A percentile compares a stretch with the other conserved stretches of the same genome.
phyloP scores from a whole-genome alignment of 2,113 vertebrate genomes.

The Neopipo cinnamomea region DNA sequence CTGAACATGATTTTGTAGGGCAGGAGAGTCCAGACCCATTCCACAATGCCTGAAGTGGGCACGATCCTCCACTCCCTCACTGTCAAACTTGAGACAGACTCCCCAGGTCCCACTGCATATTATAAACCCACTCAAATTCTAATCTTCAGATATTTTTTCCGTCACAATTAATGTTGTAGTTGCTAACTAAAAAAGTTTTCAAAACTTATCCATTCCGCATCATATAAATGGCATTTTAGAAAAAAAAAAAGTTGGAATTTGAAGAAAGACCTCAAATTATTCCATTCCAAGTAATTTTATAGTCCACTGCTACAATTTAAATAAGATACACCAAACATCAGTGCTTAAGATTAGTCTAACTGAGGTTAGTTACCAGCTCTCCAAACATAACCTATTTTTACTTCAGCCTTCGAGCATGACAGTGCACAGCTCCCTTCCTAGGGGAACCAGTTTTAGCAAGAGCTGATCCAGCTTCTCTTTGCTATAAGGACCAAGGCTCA shows the following conservation, averaged over 20 bases:
- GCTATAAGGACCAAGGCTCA: neutral
- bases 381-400: neutral
- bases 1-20: neutral
- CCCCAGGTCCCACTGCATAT: rapidly evolving
- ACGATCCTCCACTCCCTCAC: neutral
- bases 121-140: neutral
- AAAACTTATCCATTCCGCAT: neutral
- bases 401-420: neutral
- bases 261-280: neutral
- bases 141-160: neutral
- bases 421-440: neutral
- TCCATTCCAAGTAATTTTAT: neutral
- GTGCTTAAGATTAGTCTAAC: neutral
- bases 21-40: neutral
- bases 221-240: neutral
- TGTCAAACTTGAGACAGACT: neutral
- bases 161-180: neutral
- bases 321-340: neutral
- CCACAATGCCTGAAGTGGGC: neutral
- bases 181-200: neutral
- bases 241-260: neutral
- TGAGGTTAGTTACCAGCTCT: neutral
- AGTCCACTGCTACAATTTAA: neutral
- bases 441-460: neutral
- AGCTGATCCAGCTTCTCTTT: neutral